Percentiles rank a stretch among this genome's conserved stretches.
Evolutionary conservation across 2,797 vertebrate genomes (phyloP).

Genomic region (Coreius guichenoti): DNA sequence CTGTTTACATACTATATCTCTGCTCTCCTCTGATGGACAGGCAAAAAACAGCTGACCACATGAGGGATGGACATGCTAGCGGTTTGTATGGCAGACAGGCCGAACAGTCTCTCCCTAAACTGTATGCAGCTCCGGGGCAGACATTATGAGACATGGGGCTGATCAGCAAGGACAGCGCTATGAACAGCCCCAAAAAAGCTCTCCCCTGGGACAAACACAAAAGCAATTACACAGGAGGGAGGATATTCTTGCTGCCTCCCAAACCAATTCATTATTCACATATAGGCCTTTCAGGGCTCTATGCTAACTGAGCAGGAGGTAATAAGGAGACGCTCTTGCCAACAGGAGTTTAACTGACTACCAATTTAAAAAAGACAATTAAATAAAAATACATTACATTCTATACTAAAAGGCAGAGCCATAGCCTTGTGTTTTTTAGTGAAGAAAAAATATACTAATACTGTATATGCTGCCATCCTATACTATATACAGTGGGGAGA

Average conservation of each 20-base stretch:
- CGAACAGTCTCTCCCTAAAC: not conserved
- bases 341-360: not conserved
- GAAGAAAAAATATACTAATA: too few species aligned
- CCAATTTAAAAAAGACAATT: not conserved
- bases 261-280: constrained; percentile 55
- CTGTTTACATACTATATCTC: not conserved
- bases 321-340: constrained; percentile 5
- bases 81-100: constrained; percentile 13
- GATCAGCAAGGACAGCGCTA: constrained; percentile 55
- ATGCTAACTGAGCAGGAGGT: constrained; percentile 6
- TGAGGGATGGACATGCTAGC: not conserved
- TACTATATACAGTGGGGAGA: too few species aligned
- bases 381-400: not conserved
- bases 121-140: constrained; percentile 52
- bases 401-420: not conserved
- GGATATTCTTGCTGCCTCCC: constrained; percentile 50
- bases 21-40: not conserved
- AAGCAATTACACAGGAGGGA: constrained; percentile 56
- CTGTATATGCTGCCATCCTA: too few species aligned
- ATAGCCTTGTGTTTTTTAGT: too few species aligned
- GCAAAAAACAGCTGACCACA: constrained; percentile 25
- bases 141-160: constrained; percentile 56
- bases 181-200: constrained; percentile 56
- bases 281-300: constrained; percentile 35
- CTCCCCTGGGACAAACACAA: constrained; percentile 61